These are phyloP conservation scores for Pituophis catenifer DNA, from an alignment of 2,113 vertebrate species.

Conservation along the genomic window DNA sequence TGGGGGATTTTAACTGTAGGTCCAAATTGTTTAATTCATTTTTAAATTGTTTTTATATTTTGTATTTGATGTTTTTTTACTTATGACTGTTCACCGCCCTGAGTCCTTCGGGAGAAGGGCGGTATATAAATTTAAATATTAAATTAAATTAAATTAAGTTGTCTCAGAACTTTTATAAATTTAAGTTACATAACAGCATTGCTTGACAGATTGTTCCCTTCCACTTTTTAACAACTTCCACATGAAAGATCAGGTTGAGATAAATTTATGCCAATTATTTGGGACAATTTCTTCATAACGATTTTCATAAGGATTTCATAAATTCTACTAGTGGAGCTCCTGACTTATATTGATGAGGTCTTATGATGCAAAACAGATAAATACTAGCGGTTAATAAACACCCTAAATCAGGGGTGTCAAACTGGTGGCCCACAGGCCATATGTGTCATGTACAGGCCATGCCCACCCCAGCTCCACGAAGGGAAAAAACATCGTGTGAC, in stretches of 20 bases:
- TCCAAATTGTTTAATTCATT: no score
- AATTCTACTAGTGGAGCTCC: not conserved
- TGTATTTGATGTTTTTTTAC: no score
- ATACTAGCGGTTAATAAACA: not conserved
- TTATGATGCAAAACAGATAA: not conserved
- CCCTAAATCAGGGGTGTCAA: not conserved
- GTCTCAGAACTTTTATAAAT: not conserved
- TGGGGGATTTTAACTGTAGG: no score
- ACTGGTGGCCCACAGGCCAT: no score
- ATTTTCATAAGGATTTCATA: conserved; percentile 18
- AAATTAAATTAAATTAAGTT: not conserved
- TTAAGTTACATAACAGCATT: not conserved
- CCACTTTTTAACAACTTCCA: conserved; percentile 5
- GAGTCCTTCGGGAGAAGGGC: no score
- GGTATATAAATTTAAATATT: no score
- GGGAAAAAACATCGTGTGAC: no score
- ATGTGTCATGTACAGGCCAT: no score
- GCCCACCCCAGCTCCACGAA: no score
- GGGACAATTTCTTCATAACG: not conserved
- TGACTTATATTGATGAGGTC: not conserved
- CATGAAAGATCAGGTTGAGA: conserved; percentile 31
- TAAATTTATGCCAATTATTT: not conserved
- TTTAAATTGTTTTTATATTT: no score
- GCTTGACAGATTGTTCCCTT: not conserved
- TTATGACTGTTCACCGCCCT: no score